Percentiles rank a stretch among this genome's conserved stretches.
These are phyloP conservation scores for Lasioglossum calceatum DNA, from an alignment of 2,888 invertebrate species.

Conservation along the genomic window DNA sequence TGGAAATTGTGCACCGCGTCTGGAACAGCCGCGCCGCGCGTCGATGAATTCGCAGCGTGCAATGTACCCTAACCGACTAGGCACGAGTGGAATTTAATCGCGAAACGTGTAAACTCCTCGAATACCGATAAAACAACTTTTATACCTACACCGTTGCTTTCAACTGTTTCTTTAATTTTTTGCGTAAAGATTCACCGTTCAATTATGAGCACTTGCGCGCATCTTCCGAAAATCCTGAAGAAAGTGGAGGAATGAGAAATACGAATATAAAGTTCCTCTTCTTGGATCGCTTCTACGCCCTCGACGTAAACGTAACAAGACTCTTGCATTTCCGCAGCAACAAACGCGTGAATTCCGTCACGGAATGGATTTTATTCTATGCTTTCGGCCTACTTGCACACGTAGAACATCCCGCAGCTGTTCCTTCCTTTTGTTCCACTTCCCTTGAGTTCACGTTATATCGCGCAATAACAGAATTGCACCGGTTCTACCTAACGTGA, in stretches of 20 bases:
- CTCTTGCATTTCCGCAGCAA: neutral
- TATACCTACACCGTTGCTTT: neutral
- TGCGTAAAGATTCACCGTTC: neutral
- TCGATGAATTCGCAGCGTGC: neutral
- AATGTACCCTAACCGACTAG: neutral
- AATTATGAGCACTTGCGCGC: neutral
- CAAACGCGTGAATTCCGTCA: neutral
- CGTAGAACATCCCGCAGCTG: neutral
- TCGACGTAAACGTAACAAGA: neutral
- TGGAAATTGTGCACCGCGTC: neutral
- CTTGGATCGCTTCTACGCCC: neutral
- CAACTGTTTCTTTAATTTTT: neutral
- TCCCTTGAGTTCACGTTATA: neutral
- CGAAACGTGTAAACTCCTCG: neutral
- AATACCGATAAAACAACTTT: neutral
- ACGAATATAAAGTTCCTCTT: neutral
- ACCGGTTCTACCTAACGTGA: neutral
- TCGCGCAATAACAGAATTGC: constrained; percentile 6
- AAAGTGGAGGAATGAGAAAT: neutral
- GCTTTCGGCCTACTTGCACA: neutral
- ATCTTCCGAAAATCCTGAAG: neutral
- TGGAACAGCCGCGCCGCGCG: neutral
- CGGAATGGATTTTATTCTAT: neutral
- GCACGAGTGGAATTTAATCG: neutral
- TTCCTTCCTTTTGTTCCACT: constrained; percentile 4